These are phyloP conservation scores for Cichlasoma orientale DNA, from an alignment of 2,797 vertebrate species.

Conservation along the genomic window DNA sequence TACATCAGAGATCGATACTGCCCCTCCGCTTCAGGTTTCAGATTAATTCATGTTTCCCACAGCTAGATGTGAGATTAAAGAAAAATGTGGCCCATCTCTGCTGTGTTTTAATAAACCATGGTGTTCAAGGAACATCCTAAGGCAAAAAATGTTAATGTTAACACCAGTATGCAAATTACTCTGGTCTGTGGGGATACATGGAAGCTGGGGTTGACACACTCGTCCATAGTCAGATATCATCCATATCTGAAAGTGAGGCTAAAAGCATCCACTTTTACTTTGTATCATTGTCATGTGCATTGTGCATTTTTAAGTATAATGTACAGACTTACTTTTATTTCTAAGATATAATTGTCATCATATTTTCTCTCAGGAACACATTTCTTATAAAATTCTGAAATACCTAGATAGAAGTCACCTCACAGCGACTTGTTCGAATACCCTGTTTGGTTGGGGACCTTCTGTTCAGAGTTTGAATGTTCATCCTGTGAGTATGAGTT, in stretches of 20 bases:
- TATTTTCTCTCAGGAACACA: not conserved
- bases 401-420: not conserved
- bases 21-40: conserved; percentile 32
- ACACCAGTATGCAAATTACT: conserved; percentile 41
- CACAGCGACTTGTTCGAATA: not conserved
- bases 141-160: conserved; percentile 48
- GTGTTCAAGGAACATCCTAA: conserved; percentile 45
- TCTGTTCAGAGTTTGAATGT: not conserved
- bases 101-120: conserved; percentile 19
- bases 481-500: not conserved
- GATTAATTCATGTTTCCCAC: conserved; percentile 36
- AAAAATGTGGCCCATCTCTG: conserved; percentile 3
- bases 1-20: conserved; percentile 49
- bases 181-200: conserved; percentile 14
- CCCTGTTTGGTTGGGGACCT: not conserved
- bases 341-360: not conserved
- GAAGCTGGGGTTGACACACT: conserved; percentile 11
- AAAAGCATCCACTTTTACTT: not conserved
- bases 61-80: conserved; percentile 25
- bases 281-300: not conserved
- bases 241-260: conserved; percentile 5
- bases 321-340: not conserved
- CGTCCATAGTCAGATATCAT: conserved; percentile 4
- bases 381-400: not conserved
- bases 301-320: not conserved